Evolutionary conservation across 2,888 invertebrate genomes (phyloP).

Genomic region (Sylvicola cinctus): DNA sequence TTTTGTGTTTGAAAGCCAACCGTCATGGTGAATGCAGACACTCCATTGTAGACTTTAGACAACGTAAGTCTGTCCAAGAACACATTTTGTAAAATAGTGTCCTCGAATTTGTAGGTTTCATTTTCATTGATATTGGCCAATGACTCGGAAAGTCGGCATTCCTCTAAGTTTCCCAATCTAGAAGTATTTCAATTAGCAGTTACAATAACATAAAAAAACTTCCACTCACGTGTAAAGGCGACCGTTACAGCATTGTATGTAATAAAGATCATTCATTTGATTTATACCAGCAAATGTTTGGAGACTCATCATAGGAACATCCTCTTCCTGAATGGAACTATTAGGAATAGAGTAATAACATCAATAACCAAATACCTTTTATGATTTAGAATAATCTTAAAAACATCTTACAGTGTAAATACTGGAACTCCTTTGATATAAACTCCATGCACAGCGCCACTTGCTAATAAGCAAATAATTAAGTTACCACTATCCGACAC

Average conservation of each 20-base stretch:
- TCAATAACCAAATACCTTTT: not conserved
- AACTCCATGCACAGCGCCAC: slow-evolving; percentile 22
- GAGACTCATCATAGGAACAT: slow-evolving; percentile 11
- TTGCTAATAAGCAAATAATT: slow-evolving; percentile 19
- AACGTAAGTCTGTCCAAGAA: slow-evolving; percentile 8
- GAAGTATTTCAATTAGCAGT: not conserved
- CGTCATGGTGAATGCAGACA: no score
- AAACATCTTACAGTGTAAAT: slow-evolving; percentile 14
- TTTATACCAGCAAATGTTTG: slow-evolving; percentile 17
- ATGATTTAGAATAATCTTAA: not conserved
- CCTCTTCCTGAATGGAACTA: slow-evolving; percentile 15
- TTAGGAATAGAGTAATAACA: not conserved
- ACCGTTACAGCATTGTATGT: slow-evolving; percentile 18
- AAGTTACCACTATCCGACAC: slow-evolving; percentile 18
- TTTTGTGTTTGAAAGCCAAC: no score
- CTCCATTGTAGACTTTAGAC: no score
- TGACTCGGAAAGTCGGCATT: slow-evolving; percentile 7
- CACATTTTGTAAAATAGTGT: slow-evolving; percentile 9
- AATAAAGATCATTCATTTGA: slow-evolving; percentile 13
- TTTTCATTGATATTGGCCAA: slow-evolving; percentile 13
- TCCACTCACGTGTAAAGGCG: slow-evolving; percentile 18
- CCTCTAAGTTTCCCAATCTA: slow-evolving; percentile 10
- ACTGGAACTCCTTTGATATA: slow-evolving; percentile 19
- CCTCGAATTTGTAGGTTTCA: slow-evolving; percentile 14
- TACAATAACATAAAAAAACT: not conserved